Percentiles rank a stretch among this genome's conserved stretches.
phyloP scores from a whole-genome alignment of 2,888 invertebrate species.

The Drosophila austrosaltans region DNA sequence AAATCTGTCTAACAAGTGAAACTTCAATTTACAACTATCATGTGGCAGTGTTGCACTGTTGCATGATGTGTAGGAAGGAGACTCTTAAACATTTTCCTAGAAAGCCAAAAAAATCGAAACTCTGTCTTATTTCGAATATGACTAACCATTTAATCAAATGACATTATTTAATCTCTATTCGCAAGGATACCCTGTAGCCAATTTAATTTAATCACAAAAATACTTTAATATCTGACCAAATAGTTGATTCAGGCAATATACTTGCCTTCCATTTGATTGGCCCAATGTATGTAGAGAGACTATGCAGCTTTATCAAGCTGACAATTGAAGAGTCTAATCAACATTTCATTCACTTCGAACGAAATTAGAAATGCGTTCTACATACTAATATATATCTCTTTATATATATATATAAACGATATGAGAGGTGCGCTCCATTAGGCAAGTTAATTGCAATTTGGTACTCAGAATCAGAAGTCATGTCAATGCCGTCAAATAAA shows the following conservation, averaged over 20 bases:
- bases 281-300: background rate
- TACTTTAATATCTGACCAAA: no score
- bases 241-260: no score
- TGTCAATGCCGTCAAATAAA: conserved; percentile 14
- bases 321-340: conserved; percentile 10
- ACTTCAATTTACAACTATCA: conserved; percentile 18
- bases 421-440: conserved; percentile 14
- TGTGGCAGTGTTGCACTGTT: conserved; percentile 21
- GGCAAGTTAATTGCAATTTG: conserved; percentile 19
- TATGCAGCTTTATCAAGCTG: background rate
- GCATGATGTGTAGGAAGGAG: background rate
- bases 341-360: background rate
- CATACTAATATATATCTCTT: background rate
- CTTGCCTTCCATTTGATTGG: no score
- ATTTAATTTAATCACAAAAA: no score
- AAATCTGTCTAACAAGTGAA: conserved; percentile 51
- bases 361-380: conserved; percentile 1
- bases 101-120: background rate
- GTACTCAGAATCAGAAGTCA: conserved; percentile 14
- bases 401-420: background rate
- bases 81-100: background rate
- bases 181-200: no score
- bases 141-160: no score
- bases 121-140: no score
- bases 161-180: no score